Evolutionary conservation across 2,113 vertebrate genomes (phyloP), one percentile per base, ranked within the genome.

Genomic region (Saimiri boliviensis): DNA sequence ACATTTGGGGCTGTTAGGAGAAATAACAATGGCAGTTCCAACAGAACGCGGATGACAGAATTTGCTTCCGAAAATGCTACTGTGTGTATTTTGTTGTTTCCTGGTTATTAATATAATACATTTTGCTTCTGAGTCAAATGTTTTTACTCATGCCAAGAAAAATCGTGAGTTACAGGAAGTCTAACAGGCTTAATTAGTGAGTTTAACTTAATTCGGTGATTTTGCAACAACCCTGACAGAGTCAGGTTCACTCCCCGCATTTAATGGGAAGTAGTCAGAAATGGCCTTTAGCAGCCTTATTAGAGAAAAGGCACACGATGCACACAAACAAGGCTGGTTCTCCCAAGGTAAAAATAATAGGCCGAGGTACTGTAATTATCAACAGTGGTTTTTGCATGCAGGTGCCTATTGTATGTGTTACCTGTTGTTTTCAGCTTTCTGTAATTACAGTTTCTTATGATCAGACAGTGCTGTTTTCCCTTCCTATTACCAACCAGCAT

Each of bases 341-440:
- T 98, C 93, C 68, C 40, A 42, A 93, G 95, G 90, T 86, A 95
- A 96, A 95, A 98, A 98, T 97, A 97, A 95, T 89, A 97, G 96
- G 86, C 95, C 96, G 92, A 96, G 89, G 97, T 97, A 94, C 89
- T 94, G n/a, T 92, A 94, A 96, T 97, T 96, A 94, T 60, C 97
- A 54, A 42, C 58, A 77, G 83, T 42, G 88, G 42, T 97, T 97
- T 97, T 97, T 91, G 32, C 96, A 97, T 73, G 82, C 91, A 97
- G 56, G 89, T 84, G 97, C 66, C 94, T 94, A 93, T 96, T 98
- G 94, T 84, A 87, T 89, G 92, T 94, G 94, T 96, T 98, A 98
- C 89, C 97, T 98, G 93, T 95, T 98, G 96, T 95, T 98, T 98
- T 98, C 85, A 92, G 87, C 96, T 98, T 98, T 91, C 63, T 90